Base-by-base conservation (phyloP, 2,797 vertebrate genomes). In the Pseudotriccus pelzelni region DNA sequence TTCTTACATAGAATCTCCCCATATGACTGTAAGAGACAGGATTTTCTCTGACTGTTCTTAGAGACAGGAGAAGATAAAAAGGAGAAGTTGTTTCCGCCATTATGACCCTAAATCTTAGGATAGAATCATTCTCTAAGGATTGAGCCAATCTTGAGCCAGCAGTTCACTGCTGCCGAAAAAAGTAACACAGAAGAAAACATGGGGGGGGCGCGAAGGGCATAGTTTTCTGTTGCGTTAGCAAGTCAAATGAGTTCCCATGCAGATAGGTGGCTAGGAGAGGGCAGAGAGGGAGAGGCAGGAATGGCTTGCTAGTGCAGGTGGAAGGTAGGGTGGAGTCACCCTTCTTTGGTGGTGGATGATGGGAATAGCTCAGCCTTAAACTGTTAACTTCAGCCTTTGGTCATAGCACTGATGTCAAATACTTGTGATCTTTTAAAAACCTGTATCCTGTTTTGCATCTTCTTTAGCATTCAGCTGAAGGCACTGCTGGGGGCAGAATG, bases 141-240 rank as follows among this genome's bases (percentile, higher is more conserved):
- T 34, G 7, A 82, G 36, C 10, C 20, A 32, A 0, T 74, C 28
- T 60, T 67, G 32, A 89, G 7, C 16, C 59, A 47, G 27, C 14
- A 60, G 37, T 70, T 94, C 32, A n/a, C 6, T 78, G 21, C 46
- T 68, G 67, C 10, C 7, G 47, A 43, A 67, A 77, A n/a, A 4
- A 13, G 25, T 14, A 43, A 66, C 10, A 24, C 17, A 21, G 41
- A 59, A 84, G n/a, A 46, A 80, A 85, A 30, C 8, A 6, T 5
- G 14, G 2, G 14, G 19, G 1, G 1, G 1, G n/a, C n/a, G n/a
- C n/a, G 30, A 55, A 50, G 2, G 18, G 23, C 10, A 22, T 74
- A 2, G 7, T 74, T 70, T 88, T 84, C 30, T 72, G 1, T 75
- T 77, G 25, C 11, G 16, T 70, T 91, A 67, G 41, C 15, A 27